Base-by-base conservation (phyloP, 1,140 invertebrate genomes). In the Thrips palmi region DNA sequence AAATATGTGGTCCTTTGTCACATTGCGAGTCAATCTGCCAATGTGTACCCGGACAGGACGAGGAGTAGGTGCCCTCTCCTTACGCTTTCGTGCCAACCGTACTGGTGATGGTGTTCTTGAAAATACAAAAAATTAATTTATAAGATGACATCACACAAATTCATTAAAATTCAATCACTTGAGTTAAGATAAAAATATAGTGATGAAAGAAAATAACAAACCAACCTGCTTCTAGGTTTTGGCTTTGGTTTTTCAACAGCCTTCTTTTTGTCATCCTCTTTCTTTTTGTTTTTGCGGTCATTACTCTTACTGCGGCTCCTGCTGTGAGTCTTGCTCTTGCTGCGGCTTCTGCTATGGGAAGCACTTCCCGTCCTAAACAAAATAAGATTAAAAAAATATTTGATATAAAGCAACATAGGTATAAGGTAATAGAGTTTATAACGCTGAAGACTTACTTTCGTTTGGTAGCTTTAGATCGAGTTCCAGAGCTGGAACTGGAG, bases 31-130 rank as follows among this genome's bases (percentile, higher is more conserved):
- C 20, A 97, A 56, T 15, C 81, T 71, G 1, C 87, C 88, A 44
- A 97, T 77, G 54, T 96, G 88, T 49, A 94, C 91, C 54, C 93
- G 84, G 11, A 78, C 77, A 1, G 85, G 82, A 31, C 80, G 71
- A 2, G 84, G 84, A 23, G 81, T 80, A 1, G 84, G 81, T 2
- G 84, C 86, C 30, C 81, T 67, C 48, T 83, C 77, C 10, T 81
- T 72, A 2, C 70, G 60, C 46, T 73, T 68, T 27, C 65, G 53
- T n/a, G n/a, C n/a, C n/a, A n/a, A n/a, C 17, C 67, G 56, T 12
- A 64, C 63, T 15, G 51, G 48, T 3, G 65, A 65, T 11, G 63
- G 57, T 11, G 65, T 66, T 39, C 69, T 60, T 35, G 50, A 59
- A 46, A 52, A 46, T 11, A 46, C 42, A 41, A 34, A 38, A 37